Percentiles rank a stretch among this genome's conserved stretches.
phyloP scores from a whole-genome alignment of 2,113 vertebrate species.

The Hippocampus zosterae region DNA sequence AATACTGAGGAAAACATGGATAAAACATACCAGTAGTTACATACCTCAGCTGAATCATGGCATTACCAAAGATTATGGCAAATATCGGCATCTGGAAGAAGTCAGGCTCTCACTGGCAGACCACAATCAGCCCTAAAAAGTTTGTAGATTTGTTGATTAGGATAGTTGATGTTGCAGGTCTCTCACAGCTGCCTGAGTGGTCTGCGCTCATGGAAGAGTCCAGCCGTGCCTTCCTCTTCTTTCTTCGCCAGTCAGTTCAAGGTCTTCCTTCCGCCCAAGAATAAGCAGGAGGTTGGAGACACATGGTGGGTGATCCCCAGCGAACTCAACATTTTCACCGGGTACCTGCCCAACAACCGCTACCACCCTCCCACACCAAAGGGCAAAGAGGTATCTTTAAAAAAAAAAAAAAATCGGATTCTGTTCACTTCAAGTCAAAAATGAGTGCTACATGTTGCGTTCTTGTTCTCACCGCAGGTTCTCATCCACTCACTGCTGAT shows the following conservation, averaged over 20 bases:
- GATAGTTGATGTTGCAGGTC: conserved; percentile 68
- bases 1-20: not conserved
- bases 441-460: not conserved
- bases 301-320: conserved; percentile 94
- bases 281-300: conserved; percentile 79
- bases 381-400: conserved; percentile 85
- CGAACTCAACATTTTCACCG: conserved; percentile 91
- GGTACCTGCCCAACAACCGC: conserved; percentile 93
- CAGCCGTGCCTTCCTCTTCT: conserved; percentile 67
- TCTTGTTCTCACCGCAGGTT: conserved; percentile 65
- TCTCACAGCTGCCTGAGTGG: conserved; percentile 84
- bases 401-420: not conserved
- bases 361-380: conserved; percentile 87
- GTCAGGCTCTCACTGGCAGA: not conserved
- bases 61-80: too few species aligned
- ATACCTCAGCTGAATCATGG: too few species aligned
- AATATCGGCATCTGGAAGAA: not conserved
- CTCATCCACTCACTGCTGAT: conserved; percentile 87
- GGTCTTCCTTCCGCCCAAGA: conserved; percentile 84
- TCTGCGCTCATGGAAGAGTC: conserved; percentile 84
- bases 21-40: too few species aligned
- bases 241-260: conserved; percentile 84
- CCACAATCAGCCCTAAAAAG: too few species aligned
- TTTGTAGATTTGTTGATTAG: not conserved
- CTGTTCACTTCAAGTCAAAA: not conserved